These are phyloP conservation scores for Centropus bengalensis DNA, from an alignment of 2,113 vertebrate genomes.

Conservation along the genomic window DNA sequence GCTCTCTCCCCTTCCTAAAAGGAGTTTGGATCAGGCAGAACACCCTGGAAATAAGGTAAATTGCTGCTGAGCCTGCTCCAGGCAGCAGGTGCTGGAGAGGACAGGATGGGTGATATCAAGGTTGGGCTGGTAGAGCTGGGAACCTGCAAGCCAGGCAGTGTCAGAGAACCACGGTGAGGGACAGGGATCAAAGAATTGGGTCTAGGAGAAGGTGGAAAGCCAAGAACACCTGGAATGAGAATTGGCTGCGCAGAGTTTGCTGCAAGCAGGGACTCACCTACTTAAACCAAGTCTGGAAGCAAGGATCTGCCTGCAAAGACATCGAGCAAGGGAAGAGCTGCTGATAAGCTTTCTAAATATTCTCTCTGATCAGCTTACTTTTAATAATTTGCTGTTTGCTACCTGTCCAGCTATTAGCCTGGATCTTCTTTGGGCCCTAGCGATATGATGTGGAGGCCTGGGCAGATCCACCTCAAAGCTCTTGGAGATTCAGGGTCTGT, in stretches of 20 bases:
- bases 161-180: background rate
- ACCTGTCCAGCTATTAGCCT: background rate
- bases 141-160: background rate
- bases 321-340: background rate
- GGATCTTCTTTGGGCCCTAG: background rate
- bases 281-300: background rate
- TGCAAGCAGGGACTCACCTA: background rate
- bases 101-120: too few relatives aligned
- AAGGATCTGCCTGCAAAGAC: background rate
- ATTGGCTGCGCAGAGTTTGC: background rate
- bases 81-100: background rate
- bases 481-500: background rate
- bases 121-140: background rate
- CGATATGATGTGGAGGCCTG: background rate
- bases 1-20: background rate
- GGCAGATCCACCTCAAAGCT: background rate
- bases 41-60: fast-evolving
- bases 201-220: background rate
- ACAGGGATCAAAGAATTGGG: background rate
- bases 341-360: background rate
- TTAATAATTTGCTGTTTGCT: background rate
- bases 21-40: background rate
- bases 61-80: background rate
- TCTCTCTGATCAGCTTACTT: background rate
- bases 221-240: background rate